Evolutionary conservation across 1,140 invertebrate species (phyloP).

Genomic region (Drosophila fuyamai): DNA sequence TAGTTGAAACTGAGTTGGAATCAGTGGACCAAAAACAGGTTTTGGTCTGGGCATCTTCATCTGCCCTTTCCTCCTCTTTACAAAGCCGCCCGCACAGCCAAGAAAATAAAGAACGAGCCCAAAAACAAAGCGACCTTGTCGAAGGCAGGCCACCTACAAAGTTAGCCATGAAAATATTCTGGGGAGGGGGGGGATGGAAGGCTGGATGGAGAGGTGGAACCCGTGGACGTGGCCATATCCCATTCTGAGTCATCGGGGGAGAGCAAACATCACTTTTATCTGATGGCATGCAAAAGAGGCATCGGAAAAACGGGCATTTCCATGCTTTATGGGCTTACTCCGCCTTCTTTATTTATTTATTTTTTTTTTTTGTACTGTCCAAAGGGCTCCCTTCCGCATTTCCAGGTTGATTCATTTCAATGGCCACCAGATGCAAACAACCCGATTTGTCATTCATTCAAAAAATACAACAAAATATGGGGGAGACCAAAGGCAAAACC

Average conservation of each 20-base stretch:
- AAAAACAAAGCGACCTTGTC: slow-evolving; percentile 54
- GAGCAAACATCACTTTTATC: slow-evolving; percentile 23
- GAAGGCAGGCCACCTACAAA: slow-evolving; percentile 53
- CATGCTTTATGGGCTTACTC: slow-evolving; percentile 41
- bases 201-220: background rate
- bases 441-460: slow-evolving; percentile 59
- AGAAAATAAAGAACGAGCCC: slow-evolving; percentile 9
- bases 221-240: slow-evolving; percentile 4
- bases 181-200: background rate
- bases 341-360: slow-evolving; percentile 5
- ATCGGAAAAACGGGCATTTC: slow-evolving; percentile 28
- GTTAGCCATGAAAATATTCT: slow-evolving; percentile 1
- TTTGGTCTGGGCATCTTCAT: slow-evolving; percentile 13
- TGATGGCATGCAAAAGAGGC: slow-evolving; percentile 15
- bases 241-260: slow-evolving; percentile 15
- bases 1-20: slow-evolving; percentile 1
- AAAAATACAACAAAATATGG: slow-evolving; percentile 22
- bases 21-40: slow-evolving; percentile 26
- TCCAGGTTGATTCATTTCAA: slow-evolving; percentile 61
- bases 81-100: slow-evolving; percentile 35
- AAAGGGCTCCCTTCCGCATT: slow-evolving; percentile 43
- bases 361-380: slow-evolving; percentile 6
- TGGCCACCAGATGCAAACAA: slow-evolving; percentile 61
- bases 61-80: background rate
- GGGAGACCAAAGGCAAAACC: slow-evolving; percentile 10